Evolutionary conservation across 2,113 vertebrate species (phyloP), one percentile per base, ranked within the genome.

Genomic region (Oophaga pumilio): DNA sequence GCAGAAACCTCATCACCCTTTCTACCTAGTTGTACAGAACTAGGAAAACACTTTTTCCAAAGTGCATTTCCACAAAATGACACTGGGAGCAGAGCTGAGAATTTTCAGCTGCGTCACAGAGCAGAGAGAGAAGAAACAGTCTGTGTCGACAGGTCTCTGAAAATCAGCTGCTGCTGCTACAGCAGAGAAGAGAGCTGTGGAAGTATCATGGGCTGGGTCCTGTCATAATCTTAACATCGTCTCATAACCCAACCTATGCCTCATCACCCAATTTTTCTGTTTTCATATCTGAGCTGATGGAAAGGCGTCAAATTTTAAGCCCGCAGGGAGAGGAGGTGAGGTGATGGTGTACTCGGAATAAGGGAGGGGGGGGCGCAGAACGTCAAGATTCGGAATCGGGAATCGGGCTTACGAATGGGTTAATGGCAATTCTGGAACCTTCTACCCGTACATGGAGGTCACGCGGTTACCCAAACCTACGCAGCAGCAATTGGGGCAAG

Each of bases 81-180:
- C 96, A 96, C 93, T 94, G 94, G 96, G 94, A 94, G 93, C 94
- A 97, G 96, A 94, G 94, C 94, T 94, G 96, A 97, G 97, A 99
- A 99, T 98, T 97, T 98, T 97, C 94, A 97, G 97, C 97, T 99
- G 98, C 98, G 97, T 99, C 98, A 99, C 97, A 97, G 95, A 95
- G 95, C 95, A 93, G 90, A 87, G 92, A 94, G 86, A 84, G 87
- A 90, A 92, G 89, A 83, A 95, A 94, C 93, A 90, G 93, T 95
- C 95, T 94, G 91, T 91, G 92, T 95, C 92, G 93, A 94, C 94
- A 95, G 94, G 94, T 95, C 95, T 95, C 94, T 94, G 94, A 94
- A 95, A 94, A 94, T 94, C 94, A 94, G 96, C 95, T 94, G 94
- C 94, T 94, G 64, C 84, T 66, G 84, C 84, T 93, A 92, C 95